phyloP scores from a whole-genome alignment of 2,888 invertebrate species.

The Rosalia funebris region DNA sequence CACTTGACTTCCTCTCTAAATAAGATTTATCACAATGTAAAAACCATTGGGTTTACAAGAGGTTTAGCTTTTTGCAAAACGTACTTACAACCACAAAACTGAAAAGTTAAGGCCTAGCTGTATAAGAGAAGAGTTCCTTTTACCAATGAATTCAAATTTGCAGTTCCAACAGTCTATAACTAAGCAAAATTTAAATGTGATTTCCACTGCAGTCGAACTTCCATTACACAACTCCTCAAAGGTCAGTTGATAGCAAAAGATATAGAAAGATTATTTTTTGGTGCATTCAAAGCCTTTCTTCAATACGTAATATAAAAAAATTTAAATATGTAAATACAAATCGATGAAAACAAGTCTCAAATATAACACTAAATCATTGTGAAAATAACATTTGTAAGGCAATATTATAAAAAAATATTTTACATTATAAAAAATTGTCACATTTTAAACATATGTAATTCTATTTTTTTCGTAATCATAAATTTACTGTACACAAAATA shows the following conservation, averaged over 20 bases:
- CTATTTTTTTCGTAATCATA: slow-evolving; percentile 24
- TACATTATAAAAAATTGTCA: slow-evolving; percentile 21
- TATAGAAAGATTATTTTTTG: background rate
- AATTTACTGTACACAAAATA: slow-evolving; percentile 38
- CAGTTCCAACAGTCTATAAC: too few species aligned
- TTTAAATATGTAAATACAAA: background rate
- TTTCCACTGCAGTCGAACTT: background rate
- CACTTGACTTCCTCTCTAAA: slow-evolving; percentile 49
- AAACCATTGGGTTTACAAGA: slow-evolving; percentile 44
- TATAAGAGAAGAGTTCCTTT: background rate
- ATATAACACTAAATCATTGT: slow-evolving; percentile 3
- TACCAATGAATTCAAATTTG: too few species aligned
- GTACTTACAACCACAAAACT: slow-evolving; percentile 43
- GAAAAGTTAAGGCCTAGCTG: slow-evolving; percentile 2
- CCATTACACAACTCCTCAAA: background rate
- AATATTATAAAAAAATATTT: slow-evolving; percentile 21
- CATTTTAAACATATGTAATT: slow-evolving; percentile 16
- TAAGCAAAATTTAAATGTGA: background rate
- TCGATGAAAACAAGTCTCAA: background rate
- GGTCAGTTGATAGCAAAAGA: background rate
- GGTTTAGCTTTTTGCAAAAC: slow-evolving; percentile 33
- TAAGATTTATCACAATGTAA: slow-evolving; percentile 50
- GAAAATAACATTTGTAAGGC: slow-evolving; percentile 17
- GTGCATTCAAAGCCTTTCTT: background rate
- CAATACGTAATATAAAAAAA: background rate